Evolutionary conservation across 2,888 invertebrate species (phyloP), one percentile per base, ranked within the genome.

Genomic region (Eupithecia insigniata): DNA sequence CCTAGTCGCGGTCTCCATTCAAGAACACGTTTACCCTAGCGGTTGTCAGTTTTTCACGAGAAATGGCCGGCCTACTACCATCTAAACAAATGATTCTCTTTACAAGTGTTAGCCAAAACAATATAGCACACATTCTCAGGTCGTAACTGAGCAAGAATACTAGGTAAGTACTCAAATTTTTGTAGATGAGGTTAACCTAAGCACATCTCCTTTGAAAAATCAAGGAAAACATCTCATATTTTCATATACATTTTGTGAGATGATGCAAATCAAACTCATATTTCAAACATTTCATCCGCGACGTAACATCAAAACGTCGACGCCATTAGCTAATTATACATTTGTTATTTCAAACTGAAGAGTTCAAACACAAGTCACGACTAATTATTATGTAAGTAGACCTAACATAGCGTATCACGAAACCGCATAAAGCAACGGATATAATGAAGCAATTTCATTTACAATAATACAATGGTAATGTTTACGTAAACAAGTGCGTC

Each of bases 231-330:
- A 22, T 51, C 22, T 51, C 12, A 7, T 46, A 46, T n/a, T 22
- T 51, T 51, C 22, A 22, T 51, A 12, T 51, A 22, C 3, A 12
- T 51, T 51, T 8, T 22, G 6, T 22, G 10, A 10, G 10, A 51
- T 51, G 51, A 62, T 10, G 62, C 36, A 36, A 62, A 34, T 34
- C 64, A 65, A 71, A 58, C 58, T 61, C 30, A 64, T 73, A 73
- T 30, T 66, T 73, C 65, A 65, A 73, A 68, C 67, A 70, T 69
- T 69, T 72, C 67, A 73, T 62, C 51, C 70, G 61, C 36, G 64
- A 71, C 70, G 39, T 2, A 67, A 66, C 65, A 71, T 68, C 70
- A 71, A 66, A 71, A 58, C 36, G 36, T 51, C 58, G 58, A 60
- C 72, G 62, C 55, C 34, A 34, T 67, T 36, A 58, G 62, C 30